A percentile compares a stretch with the other conserved stretches of the same genome.
phyloP scores from a whole-genome alignment of 2,888 invertebrate genomes.

The Drosophila nr. perissopoda region DNA sequence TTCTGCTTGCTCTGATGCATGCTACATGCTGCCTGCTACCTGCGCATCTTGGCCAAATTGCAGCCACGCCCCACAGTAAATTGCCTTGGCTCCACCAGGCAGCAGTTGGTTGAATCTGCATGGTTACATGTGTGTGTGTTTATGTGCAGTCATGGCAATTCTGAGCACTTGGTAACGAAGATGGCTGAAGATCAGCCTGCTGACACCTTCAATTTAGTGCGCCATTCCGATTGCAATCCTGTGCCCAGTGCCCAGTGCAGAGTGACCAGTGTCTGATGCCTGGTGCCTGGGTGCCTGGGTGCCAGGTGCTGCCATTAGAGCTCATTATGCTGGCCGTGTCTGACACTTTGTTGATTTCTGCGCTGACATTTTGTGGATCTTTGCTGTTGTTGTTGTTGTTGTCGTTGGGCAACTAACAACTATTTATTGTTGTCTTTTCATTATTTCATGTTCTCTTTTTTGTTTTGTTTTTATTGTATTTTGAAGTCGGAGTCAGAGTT shows the following conservation, averaged over 20 bases:
- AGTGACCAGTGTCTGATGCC: not conserved
- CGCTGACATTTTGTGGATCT: slow-evolving; percentile 67
- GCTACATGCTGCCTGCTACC: slow-evolving; percentile 31
- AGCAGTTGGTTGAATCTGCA: slow-evolving; percentile 43
- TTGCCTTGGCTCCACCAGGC: slow-evolving; percentile 33
- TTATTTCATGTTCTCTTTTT: slow-evolving; percentile 21
- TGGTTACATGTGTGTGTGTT: not conserved
- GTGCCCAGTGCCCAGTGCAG: not conserved
- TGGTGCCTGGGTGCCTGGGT: not conserved
- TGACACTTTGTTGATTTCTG: slow-evolving; percentile 73
- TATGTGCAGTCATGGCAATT: slow-evolving; percentile 22
- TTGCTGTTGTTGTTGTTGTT: slow-evolving; percentile 8
- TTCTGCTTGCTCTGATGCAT: slow-evolving; percentile 30
- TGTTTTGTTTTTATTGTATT: slow-evolving; percentile 4
- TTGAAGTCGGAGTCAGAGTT: not conserved
- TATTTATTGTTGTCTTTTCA: slow-evolving; percentile 44
- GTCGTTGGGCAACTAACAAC: slow-evolving; percentile 25
- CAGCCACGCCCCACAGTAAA: slow-evolving; percentile 63
- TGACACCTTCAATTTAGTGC: slow-evolving; percentile 66
- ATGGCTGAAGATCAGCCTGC: slow-evolving; percentile 64
- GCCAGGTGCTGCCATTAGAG: slow-evolving; percentile 66
- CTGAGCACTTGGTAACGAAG: slow-evolving; percentile 22
- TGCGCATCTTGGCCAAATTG: slow-evolving; percentile 64
- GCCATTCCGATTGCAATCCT: slow-evolving; percentile 27
- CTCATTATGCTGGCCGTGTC: slow-evolving; percentile 59